phyloP scores from a whole-genome alignment of 2,888 invertebrate species.

The Dascillus cervinus region DNA sequence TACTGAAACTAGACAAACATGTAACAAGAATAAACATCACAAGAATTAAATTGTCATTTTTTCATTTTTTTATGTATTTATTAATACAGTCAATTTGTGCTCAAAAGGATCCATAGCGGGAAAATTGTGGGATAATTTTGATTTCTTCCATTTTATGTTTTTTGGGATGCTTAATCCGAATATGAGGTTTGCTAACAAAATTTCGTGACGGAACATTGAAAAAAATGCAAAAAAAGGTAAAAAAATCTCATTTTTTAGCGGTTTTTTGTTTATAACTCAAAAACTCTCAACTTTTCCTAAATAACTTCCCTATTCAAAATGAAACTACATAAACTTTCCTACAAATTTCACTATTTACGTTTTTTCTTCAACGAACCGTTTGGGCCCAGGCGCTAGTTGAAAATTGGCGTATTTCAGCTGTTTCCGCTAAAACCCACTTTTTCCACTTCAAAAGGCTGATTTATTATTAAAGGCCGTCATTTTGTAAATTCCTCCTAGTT shows the following conservation, averaged over 20 bases:
- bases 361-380: neutral
- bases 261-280: neutral
- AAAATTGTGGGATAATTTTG: no score
- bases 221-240: no score
- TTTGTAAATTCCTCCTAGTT: neutral
- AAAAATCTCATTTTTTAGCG: neutral
- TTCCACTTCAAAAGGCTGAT: neutral
- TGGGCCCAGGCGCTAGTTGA: neutral
- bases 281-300: neutral
- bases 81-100: no score
- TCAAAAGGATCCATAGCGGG: neutral
- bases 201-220: no score
- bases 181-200: neutral
- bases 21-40: no score
- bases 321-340: neutral
- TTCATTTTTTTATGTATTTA: no score
- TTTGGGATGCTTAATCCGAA: neutral
- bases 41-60: no score
- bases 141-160: neutral
- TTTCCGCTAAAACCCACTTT: neutral
- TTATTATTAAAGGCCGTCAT: neutral
- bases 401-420: no score
- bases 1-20: no score
- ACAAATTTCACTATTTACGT: neutral
- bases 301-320: no score